Conservation (phyloP, 2,797 vertebrate genomes). For the Hypotaenidia okinawae region DNA sequence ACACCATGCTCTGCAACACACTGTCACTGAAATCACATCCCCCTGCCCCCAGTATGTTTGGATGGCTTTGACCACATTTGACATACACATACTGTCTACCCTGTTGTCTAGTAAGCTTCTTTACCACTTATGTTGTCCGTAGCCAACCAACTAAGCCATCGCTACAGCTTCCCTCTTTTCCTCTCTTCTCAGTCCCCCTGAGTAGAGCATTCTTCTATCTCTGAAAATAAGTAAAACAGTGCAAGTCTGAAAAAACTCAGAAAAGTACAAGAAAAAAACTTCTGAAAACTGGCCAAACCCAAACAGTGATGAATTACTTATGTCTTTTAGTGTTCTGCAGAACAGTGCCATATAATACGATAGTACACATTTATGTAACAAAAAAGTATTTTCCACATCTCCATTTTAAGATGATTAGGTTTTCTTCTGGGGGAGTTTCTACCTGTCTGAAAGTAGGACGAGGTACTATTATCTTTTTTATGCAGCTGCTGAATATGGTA, state of each 20-base stretch:
- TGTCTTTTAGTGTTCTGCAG: neutral
- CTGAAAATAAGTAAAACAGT: neutral
- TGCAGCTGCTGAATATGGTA: constrained; percentile 22
- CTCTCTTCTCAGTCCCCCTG: no score
- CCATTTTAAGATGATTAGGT: constrained; percentile 11
- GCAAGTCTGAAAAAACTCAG: neutral
- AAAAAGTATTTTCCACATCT: neutral
- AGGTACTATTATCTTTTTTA: constrained; percentile 43
- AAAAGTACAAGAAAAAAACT: neutral
- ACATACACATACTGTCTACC: neutral
- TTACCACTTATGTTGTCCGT: neutral
- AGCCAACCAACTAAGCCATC: neutral
- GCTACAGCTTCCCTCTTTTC: neutral
- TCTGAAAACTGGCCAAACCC: neutral
- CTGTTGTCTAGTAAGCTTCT: neutral
- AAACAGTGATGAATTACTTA: neutral
- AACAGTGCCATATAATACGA: neutral
- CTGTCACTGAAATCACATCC: neutral
- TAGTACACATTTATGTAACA: fast-evolving
- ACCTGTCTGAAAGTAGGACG: constrained; percentile 19
- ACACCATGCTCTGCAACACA: neutral
- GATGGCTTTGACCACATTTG: neutral
- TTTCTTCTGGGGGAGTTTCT: constrained; percentile 17
- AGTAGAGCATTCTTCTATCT: neutral
- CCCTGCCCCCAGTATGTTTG: fast-evolving